A percentile compares a stretch with the other conserved stretches of the same genome.
phyloP scores from a whole-genome alignment of 2,113 vertebrate species.

The Vombatus ursinus region DNA sequence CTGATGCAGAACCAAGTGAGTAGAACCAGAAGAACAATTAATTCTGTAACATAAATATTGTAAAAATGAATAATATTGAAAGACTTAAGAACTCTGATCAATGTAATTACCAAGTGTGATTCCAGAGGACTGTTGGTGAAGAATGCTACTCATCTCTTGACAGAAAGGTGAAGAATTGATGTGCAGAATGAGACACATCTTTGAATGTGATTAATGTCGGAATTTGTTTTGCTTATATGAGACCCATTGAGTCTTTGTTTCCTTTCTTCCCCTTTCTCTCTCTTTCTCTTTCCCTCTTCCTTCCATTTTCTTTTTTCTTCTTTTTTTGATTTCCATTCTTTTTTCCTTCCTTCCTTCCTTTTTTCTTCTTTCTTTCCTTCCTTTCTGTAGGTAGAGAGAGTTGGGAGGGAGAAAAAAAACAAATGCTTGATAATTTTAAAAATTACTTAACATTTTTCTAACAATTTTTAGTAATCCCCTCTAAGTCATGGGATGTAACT shows the following conservation, averaged over 20 bases:
- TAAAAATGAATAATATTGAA: not conserved
- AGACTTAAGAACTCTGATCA: not conserved
- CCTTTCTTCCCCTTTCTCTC: not conserved
- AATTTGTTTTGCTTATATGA: not conserved
- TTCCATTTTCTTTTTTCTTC: not conserved
- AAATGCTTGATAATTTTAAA: not conserved
- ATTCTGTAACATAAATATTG: not conserved
- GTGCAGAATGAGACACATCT: not conserved
- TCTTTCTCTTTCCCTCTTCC: not conserved
- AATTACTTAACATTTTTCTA: not conserved
- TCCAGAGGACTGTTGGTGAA: not conserved
- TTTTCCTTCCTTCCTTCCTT: too few species aligned
- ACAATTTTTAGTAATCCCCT: not conserved
- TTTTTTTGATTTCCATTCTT: too few species aligned
- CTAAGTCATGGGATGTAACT: not conserved
- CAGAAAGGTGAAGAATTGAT: not conserved
- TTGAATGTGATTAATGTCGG: not conserved
- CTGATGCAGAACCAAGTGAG: not conserved
- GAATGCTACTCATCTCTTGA: not conserved
- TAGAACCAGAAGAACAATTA: not conserved
- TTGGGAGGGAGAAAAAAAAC: not conserved
- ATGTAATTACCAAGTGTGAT: not conserved
- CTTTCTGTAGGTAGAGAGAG: not conserved
- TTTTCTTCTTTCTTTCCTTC: too few species aligned
- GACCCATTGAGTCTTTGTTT: not conserved